A percentile compares a stretch with the other conserved stretches of the same genome.
phyloP scores from a whole-genome alignment of 2,888 invertebrate species.

The Ectemnius cavifrons region DNA sequence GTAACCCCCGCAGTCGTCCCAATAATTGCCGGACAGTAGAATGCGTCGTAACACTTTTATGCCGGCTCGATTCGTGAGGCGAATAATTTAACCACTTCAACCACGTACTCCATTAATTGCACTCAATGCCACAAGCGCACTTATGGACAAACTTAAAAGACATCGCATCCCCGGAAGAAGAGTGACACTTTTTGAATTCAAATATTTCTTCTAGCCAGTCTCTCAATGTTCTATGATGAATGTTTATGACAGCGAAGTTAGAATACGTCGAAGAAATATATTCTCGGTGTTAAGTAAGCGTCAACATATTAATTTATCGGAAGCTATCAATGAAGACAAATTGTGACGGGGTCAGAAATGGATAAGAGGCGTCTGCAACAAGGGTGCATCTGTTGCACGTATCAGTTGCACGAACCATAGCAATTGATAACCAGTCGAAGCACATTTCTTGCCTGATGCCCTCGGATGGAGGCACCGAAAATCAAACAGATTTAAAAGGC shows the following conservation, averaged over 20 bases:
- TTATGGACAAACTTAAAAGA: too few species aligned
- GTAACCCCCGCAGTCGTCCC: constrained; percentile 22
- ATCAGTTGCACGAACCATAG: neutral
- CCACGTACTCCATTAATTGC: constrained; percentile 37
- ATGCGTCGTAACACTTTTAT: constrained; percentile 51
- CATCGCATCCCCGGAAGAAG: too few species aligned
- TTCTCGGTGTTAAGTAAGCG: too few species aligned
- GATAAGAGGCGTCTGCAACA: neutral
- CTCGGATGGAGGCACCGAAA: neutral
- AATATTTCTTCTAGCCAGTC: too few species aligned
- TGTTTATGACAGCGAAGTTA: too few species aligned
- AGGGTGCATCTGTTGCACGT: constrained; percentile 9
- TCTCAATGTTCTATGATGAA: too few species aligned
- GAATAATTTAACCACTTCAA: constrained; percentile 54
- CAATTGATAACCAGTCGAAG: neutral
- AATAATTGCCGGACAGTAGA: constrained; percentile 45
- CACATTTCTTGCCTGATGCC: neutral
- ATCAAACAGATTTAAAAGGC: constrained; percentile 32
- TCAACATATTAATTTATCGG: neutral
- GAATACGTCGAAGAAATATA: too few species aligned
- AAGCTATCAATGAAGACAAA: neutral
- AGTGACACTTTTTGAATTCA: too few species aligned
- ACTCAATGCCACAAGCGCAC: constrained; percentile 7
- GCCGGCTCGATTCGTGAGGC: constrained; percentile 50
- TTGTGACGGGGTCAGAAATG: neutral